These are phyloP conservation scores for Meda fulgida DNA, from an alignment of 2,797 vertebrate species.

Conservation along the genomic window DNA sequence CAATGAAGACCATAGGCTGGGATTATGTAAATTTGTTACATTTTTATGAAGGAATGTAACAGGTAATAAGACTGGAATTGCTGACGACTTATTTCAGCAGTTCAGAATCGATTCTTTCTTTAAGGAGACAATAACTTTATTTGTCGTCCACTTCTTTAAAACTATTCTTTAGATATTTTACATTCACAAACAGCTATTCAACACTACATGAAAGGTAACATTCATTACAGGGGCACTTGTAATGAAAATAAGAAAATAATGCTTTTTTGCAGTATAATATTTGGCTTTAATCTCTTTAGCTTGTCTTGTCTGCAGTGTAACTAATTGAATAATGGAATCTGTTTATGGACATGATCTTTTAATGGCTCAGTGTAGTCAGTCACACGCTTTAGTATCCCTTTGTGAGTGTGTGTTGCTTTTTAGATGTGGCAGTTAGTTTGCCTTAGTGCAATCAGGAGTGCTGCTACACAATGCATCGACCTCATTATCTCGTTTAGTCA, in stretches of 20 bases:
- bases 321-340: background rate
- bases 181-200: background rate
- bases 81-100: background rate
- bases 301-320: background rate
- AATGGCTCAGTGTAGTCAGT: background rate
- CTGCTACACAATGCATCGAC: slow-evolving; percentile 8
- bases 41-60: background rate
- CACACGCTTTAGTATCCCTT: background rate
- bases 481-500: slow-evolving; percentile 12
- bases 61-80: background rate
- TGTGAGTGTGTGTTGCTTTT: background rate
- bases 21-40: background rate
- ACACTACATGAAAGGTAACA: background rate
- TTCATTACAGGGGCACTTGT: background rate
- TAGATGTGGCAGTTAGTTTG: background rate
- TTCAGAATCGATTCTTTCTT: background rate
- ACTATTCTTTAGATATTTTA: too few species aligned
- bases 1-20: background rate
- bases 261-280: background rate
- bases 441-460: background rate
- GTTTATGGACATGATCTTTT: background rate
- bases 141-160: background rate
- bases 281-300: background rate
- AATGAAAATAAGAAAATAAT: background rate
- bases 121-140: background rate